Evolutionary conservation across 2,113 vertebrate species (phyloP).

Genomic region (Symphodus melops): DNA sequence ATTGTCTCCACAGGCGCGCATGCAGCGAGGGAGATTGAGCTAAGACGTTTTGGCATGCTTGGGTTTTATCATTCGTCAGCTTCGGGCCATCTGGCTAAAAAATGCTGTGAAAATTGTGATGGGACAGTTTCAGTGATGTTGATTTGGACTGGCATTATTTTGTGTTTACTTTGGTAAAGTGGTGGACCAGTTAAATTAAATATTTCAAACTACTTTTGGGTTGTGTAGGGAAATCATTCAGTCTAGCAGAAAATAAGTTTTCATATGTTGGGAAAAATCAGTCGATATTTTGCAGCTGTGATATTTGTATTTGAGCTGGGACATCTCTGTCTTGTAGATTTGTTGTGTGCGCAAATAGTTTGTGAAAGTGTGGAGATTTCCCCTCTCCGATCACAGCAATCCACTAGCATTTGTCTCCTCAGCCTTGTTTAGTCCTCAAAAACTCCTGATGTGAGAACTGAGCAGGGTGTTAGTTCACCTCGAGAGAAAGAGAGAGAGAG

Average conservation of each 20-base stretch:
- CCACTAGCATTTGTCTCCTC: slow-evolving; percentile 1
- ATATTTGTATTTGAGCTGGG: too few relatives aligned
- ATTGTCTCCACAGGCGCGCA: slow-evolving; percentile 55
- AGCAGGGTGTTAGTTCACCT: too few relatives aligned
- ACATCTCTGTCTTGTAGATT: background rate
- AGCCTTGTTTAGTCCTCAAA: too few relatives aligned
- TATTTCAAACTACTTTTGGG: slow-evolving; percentile 19
- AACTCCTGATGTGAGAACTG: too few relatives aligned
- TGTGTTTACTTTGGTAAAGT: background rate
- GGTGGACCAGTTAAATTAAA: slow-evolving; percentile 15
- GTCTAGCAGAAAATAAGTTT: slow-evolving; percentile 20
- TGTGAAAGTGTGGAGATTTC: background rate
- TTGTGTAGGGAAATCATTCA: slow-evolving; percentile 40
- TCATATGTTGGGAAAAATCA: slow-evolving; percentile 21
- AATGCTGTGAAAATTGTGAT: slow-evolving; percentile 32
- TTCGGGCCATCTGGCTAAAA: slow-evolving; percentile 31
- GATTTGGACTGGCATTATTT: background rate
- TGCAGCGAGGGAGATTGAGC: slow-evolving; percentile 51
- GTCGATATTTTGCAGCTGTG: background rate
- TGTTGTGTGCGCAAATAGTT: background rate
- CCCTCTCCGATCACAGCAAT: slow-evolving; percentile 22
- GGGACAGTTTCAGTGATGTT: background rate
- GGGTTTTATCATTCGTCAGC: slow-evolving; percentile 42
- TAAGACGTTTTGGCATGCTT: slow-evolving; percentile 47
- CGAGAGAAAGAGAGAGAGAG: too few relatives aligned